A percentile compares a stretch with the other conserved stretches of the same genome.
phyloP scores from a whole-genome alignment of 1,140 invertebrate genomes.

The Globodera rostochiensis region DNA sequence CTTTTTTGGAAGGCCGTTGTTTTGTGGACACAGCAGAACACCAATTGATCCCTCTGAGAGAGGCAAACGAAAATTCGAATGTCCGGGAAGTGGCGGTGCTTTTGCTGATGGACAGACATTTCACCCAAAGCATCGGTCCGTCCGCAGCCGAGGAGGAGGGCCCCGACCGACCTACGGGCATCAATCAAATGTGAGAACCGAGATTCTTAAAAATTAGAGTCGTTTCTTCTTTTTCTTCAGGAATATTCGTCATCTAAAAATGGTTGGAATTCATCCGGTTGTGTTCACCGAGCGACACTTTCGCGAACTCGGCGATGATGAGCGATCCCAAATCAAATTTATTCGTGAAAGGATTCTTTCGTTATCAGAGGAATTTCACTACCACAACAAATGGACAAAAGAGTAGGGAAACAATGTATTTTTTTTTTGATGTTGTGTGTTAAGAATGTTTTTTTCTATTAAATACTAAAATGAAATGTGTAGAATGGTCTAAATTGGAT shows the following conservation, averaged over 20 bases:
- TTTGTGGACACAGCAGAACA: conserved; percentile 14
- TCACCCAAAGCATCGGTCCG: conserved; percentile 3
- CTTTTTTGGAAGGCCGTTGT: conserved; percentile 25
- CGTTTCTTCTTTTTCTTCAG: conserved; percentile 2
- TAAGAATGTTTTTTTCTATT: neutral
- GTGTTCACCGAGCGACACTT: conserved; percentile 25
- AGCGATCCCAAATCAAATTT: conserved; percentile 11
- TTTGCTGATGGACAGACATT: conserved; percentile 23
- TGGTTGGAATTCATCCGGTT: conserved; percentile 20
- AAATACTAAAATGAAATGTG: neutral
- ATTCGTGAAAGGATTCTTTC: conserved; percentile 16
- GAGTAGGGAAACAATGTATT: neutral
- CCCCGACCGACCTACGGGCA: conserved; percentile 5
- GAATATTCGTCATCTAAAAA: conserved; percentile 28
- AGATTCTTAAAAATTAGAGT: neutral
- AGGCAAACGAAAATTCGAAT: neutral
- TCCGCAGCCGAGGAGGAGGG: neutral
- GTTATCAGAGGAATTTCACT: conserved; percentile 18
- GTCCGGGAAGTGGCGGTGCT: conserved; percentile 12
- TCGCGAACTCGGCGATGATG: conserved; percentile 7
- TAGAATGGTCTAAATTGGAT: no score
- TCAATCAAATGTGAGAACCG: conserved; percentile 19
- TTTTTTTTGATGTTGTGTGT: neutral
- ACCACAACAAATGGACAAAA: conserved; percentile 19
- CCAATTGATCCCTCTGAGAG: conserved; percentile 7